Percentiles rank a stretch among this genome's conserved stretches.
These are phyloP conservation scores for Watsonalla cultraria DNA, from an alignment of 2,888 invertebrate species.

Conservation along the genomic window DNA sequence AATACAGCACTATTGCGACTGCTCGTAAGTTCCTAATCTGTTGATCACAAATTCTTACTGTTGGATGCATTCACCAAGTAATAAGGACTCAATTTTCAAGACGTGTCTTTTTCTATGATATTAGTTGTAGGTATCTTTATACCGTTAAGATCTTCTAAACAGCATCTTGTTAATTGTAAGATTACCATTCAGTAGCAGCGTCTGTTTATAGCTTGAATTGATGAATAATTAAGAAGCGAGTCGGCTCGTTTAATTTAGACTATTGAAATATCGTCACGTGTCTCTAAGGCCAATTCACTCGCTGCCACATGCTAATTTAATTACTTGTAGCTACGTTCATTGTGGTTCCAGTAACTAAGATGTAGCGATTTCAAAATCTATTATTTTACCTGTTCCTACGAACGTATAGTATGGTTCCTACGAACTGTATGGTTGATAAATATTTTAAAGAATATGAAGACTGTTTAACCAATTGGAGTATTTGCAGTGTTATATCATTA, in stretches of 20 bases:
- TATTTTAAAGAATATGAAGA: no score
- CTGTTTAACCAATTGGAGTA: no score
- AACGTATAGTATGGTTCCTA: neutral
- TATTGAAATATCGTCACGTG: constrained; percentile 29
- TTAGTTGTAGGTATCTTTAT: no score
- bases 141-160: neutral
- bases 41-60: no score
- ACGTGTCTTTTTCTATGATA: no score
- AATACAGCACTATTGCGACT: no score
- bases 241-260: constrained; percentile 12
- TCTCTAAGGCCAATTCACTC: constrained; percentile 24
- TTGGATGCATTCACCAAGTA: no score
- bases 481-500: no score
- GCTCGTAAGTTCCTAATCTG: no score
- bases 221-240: constrained; percentile 1
- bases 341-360: constrained; percentile 7
- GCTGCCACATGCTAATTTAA: constrained; percentile 34
- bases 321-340: constrained; percentile 24
- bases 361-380: constrained; percentile 13
- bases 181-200: neutral
- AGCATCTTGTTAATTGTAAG: neutral
- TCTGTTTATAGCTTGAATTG: neutral
- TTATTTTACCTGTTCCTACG: no score
- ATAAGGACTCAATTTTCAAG: no score
- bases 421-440: no score